These are phyloP conservation scores for Phaenicophaeus curvirostris DNA, from an alignment of 2,797 vertebrate species.

Conservation along the genomic window DNA sequence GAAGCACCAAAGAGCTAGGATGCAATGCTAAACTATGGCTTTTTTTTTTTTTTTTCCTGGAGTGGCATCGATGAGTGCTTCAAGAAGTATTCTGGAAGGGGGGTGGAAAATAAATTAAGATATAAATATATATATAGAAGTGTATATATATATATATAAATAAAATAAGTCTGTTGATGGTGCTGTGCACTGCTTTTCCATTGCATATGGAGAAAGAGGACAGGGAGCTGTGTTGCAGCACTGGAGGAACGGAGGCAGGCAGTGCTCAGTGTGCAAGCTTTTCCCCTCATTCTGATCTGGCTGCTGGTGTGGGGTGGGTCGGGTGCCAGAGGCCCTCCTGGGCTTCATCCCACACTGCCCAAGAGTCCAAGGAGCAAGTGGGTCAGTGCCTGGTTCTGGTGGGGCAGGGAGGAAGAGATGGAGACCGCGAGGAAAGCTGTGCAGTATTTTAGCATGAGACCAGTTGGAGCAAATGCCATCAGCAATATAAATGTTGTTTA, in stretches of 20 bases:
- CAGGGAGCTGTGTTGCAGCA: neutral
- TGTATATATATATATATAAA: too few species aligned
- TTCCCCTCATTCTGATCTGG: neutral
- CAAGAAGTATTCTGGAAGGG: neutral
- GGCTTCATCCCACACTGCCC: neutral
- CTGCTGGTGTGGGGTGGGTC: neutral
- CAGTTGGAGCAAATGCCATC: slow-evolving; percentile 30
- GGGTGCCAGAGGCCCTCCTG: neutral
- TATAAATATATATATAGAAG: too few species aligned
- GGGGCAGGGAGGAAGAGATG: neutral
- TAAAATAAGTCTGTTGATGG: neutral
- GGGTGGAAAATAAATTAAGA: too few species aligned
- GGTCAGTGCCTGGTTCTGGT: accelerated
- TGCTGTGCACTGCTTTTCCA: neutral
- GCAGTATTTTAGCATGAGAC: neutral
- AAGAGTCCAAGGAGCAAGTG: neutral
- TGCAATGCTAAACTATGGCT: neutral
- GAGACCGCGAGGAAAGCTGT: neutral
- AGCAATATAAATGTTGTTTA: slow-evolving; percentile 70
- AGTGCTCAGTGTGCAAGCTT: neutral
- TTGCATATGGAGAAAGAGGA: neutral
- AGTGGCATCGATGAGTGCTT: neutral
- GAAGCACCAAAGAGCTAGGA: neutral
- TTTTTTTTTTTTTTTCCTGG: neutral
- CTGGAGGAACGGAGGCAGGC: neutral